These are phyloP conservation scores for Ormia ochracea DNA, from an alignment of 2,888 invertebrate genomes.

Conservation along the genomic window DNA sequence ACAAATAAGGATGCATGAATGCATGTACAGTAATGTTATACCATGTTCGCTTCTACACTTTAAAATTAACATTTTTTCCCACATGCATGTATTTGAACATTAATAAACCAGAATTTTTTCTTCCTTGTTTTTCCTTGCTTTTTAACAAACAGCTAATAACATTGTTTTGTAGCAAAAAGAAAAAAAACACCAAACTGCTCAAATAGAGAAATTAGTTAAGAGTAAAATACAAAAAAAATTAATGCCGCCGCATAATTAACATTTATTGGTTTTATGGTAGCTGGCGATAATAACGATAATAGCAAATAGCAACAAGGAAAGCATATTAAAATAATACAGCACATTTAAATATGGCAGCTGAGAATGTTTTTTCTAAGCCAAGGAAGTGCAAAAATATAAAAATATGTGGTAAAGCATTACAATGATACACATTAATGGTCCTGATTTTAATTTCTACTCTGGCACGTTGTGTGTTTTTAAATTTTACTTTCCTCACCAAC, in stretches of 20 bases:
- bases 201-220: neutral
- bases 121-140: neutral
- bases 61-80: neutral
- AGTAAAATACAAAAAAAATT: constrained; percentile 11
- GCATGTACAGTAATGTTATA: too few species aligned
- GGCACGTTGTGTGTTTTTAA: constrained; percentile 17
- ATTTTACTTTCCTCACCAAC: neutral
- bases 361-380: constrained; percentile 9
- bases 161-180: constrained; percentile 1
- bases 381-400: neutral
- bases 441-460: constrained; percentile 41
- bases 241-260: constrained; percentile 53
- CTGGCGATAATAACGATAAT: constrained; percentile 22
- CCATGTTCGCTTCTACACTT: too few species aligned
- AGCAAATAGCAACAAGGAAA: constrained; percentile 6
- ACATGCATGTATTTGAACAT: neutral
- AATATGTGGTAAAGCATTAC: neutral
- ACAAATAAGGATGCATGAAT: too few species aligned
- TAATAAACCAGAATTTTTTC: neutral
- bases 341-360: neutral
- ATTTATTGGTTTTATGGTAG: constrained; percentile 46
- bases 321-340: neutral
- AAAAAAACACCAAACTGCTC: too few species aligned
- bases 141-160: constrained; percentile 15
- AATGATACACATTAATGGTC: constrained; percentile 44